Evolutionary conservation across 1,140 invertebrate species (phyloP), one percentile per base, ranked within the genome.

Genomic region (Pristionchus pacificus): DNA sequence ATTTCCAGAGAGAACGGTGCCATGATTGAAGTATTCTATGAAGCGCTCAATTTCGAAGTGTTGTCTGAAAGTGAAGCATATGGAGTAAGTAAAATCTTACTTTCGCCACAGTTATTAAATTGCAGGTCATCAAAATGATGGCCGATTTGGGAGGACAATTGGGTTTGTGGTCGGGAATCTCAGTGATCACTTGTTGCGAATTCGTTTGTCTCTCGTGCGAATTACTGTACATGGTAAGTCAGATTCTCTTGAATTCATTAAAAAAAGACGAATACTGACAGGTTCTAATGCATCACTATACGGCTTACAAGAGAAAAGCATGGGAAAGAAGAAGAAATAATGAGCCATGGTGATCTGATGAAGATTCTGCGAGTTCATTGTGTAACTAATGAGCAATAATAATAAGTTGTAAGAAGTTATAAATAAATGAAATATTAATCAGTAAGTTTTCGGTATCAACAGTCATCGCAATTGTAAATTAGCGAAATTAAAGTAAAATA

Each of bases 21-120:
- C 3, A 79, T 80, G 78, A 61, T 80, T 6, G 78, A 80, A 71
- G 78, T 80, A 14, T 80, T 80, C 57, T 80, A 79, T 61, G 78
- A 80, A 60, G 78, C 74, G 0, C 66, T 80, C 14, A 79, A 80
- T 38, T 80, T 76, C 59, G 78, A 80, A 74, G 73, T 77, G n/a
- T 66, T 80, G 19, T 68, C 74, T 0, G 79, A 80, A 29, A 72
- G 74, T 1, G 79, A 80, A 62, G 79, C 79, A 3, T 80, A 80
- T 49, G 79, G 79, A 19, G 78, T 79, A 67, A 75, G 69, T 74
- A 27, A 32, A 27, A 19, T 59, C 3, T 57, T 1, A 60, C 24
- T 27, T 25, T 10, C 2, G 13, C 15, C 0, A n/a, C 27, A 24
- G 38, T 0, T 15, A 63, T 38, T 2, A 19, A 33, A 14, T 28